Evolutionary conservation across 2,113 vertebrate genomes (phyloP).

Genomic region (Larimichthys crocea): DNA sequence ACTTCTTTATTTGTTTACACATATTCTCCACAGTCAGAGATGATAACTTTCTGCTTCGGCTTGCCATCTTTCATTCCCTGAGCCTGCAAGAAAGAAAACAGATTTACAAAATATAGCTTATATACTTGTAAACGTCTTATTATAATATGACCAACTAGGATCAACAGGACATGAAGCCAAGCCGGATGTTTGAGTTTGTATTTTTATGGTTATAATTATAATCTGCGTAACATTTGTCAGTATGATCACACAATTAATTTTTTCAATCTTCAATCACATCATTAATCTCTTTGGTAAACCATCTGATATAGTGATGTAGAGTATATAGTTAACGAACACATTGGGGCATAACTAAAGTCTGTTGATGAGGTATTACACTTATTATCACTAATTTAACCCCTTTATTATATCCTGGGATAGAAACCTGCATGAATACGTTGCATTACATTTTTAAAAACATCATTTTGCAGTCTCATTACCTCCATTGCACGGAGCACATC

Average conservation of each 20-base stretch:
- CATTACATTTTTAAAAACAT: not conserved
- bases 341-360: not conserved
- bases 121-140: not conserved
- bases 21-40: constrained; percentile 94
- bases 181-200: not conserved
- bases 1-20: constrained; percentile 75
- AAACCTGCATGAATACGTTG: not conserved
- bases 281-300: not conserved
- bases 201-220: not conserved
- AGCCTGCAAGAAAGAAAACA: constrained; percentile 80
- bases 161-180: not conserved
- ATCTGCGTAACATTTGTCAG: not conserved
- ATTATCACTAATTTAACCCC: not conserved
- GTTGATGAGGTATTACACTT: not conserved
- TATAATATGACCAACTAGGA: not conserved
- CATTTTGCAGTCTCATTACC: constrained; percentile 81
- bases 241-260: not conserved
- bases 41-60: constrained; percentile 95
- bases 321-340: too few species aligned
- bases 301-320: not conserved
- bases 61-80: constrained; percentile 95
- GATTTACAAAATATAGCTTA: not conserved
- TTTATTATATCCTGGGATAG: not conserved
- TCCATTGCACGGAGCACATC: constrained; percentile 92
- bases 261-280: not conserved